phyloP scores from a whole-genome alignment of 2,888 invertebrate species.

The Habroteleia sp. region DNA sequence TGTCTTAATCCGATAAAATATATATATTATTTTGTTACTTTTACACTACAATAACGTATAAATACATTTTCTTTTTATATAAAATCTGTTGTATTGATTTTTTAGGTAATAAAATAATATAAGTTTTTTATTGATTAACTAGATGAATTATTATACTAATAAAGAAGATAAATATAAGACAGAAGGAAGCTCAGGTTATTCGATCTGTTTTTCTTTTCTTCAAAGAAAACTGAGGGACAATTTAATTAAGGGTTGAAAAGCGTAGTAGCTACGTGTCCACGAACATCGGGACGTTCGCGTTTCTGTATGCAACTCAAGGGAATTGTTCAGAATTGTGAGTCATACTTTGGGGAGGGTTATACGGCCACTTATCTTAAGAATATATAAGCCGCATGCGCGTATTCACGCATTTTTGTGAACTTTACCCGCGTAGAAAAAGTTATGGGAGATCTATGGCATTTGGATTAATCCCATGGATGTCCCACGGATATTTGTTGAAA shows the following conservation, averaged over 20 bases:
- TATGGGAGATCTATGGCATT: too few species aligned
- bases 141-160: too few species aligned
- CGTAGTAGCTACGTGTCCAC: slow-evolving; percentile 49
- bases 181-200: not conserved
- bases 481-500: too few species aligned
- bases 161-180: too few species aligned
- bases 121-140: not conserved
- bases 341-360: slow-evolving; percentile 53
- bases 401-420: slow-evolving; percentile 34
- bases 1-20: too few species aligned
- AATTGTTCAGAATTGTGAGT: slow-evolving; percentile 57
- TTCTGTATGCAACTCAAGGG: slow-evolving; percentile 52
- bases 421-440: too few species aligned
- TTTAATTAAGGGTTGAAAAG: slow-evolving; percentile 51
- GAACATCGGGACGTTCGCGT: slow-evolving; percentile 41
- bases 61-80: not conserved
- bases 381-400: slow-evolving; percentile 50
- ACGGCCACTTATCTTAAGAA: slow-evolving; percentile 60
- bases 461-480: too few species aligned
- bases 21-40: too few species aligned
- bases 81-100: too few species aligned
- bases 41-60: too few species aligned
- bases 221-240: slow-evolving; percentile 29
- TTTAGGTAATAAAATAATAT: too few species aligned
- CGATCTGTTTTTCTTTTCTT: slow-evolving; percentile 34